These are phyloP conservation scores for Oryctolagus cuniculus DNA, from an alignment of 2,113 vertebrate species.

Conservation along the genomic window mOryCun1.1 NC_091445.1:29529001-29529500, in stretches of 20 bases:
- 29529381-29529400: background rate
- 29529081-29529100: slow-evolving; percentile 39
- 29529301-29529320: slow-evolving; percentile 48
- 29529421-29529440: background rate
- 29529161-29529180: slow-evolving; percentile 65
- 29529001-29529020: background rate
- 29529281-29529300: slow-evolving; percentile 74
- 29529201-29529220: slow-evolving; percentile 74
- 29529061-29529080: background rate
- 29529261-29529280: slow-evolving; percentile 74
- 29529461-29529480: slow-evolving; percentile 42
- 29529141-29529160: slow-evolving; percentile 43
- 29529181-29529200: slow-evolving; percentile 70
- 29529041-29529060: background rate
- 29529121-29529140: slow-evolving; percentile 60
- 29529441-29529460: background rate
- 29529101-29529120: slow-evolving; percentile 23
- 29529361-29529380: background rate
- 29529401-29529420: background rate
- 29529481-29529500: background rate
- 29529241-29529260: slow-evolving; percentile 58
- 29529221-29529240: slow-evolving; percentile 72
- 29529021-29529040: slow-evolving; percentile 26
- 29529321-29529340: slow-evolving; percentile 43
- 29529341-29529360: background rate